Evolutionary conservation across 2,113 vertebrate genomes (phyloP), one percentile per base, ranked within the genome.

Genomic region (Xiphias gladius): DNA sequence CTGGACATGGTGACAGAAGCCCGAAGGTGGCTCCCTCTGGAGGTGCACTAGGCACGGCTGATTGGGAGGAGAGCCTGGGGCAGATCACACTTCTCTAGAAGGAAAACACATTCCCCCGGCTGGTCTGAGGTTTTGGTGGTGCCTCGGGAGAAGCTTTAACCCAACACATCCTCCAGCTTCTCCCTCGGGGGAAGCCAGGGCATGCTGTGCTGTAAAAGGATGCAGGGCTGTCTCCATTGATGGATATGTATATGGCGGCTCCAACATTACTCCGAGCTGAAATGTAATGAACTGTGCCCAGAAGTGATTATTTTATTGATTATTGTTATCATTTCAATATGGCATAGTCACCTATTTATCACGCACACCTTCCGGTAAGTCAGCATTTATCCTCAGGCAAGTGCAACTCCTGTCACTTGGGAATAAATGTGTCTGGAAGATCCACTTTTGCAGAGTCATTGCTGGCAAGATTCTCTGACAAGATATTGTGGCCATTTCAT

Each of bases 91-190:
- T 61, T 57, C n/a, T 35, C 43, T 55, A 48, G 13, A 20, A 43
- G 52, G 50, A 71, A 78, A 77, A 57, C 59, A 14, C 52, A 62
- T 70, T n/a, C 68, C 62, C 28, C 17, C 54, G 6, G 28, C 76
- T 76, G 43, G n/a, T 65, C 55, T 75, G 58, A 74, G 77, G 80
- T 57, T 73, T 12, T 67, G 46, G 0, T 4, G 69, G 16, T 79
- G 73, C 52, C 68, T 30, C 16, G 73, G 74, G 57, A 81, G 46
- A 50, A 64, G 41, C 28, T 72, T 70, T 69, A 87, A 64, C 26
- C 65, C 63, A 73, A 76, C 74, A 79, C 71, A 79, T 67, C 81
- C 59, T 50, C 66, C 71, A 81, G 87, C 63, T 69, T 24, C 48
- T 80, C 80, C 52, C 22, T 2, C 30, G 32, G 66, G 48, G 62